Evolutionary conservation across 2,113 vertebrate genomes (phyloP).

Genomic region (Plecotus auritus): DNA sequence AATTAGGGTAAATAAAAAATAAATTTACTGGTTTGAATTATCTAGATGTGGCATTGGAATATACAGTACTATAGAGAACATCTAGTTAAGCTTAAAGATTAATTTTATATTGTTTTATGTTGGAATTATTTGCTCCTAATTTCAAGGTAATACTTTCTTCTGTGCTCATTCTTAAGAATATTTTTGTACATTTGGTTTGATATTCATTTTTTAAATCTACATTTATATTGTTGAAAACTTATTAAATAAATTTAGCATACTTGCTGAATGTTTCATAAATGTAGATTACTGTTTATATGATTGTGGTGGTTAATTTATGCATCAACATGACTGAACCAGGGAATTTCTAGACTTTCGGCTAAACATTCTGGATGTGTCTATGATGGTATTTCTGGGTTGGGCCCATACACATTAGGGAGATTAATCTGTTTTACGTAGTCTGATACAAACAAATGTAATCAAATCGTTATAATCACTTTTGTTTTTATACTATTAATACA

Average conservation of each 20-base stretch:
- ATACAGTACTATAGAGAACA: neutral
- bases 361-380: neutral
- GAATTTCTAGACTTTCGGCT: neutral
- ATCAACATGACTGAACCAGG: neutral
- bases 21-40: neutral
- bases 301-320: neutral
- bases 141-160: neutral
- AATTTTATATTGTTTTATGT: slow-evolving; percentile 5
- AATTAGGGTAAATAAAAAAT: neutral
- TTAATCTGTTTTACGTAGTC: neutral
- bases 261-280: neutral
- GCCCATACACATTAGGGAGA: neutral
- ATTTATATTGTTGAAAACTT: neutral
- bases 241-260: neutral
- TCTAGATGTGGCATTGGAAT: neutral
- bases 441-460: neutral
- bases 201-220: neutral
- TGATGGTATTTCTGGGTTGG: neutral
- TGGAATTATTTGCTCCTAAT: neutral
- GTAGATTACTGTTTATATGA: neutral
- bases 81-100: neutral
- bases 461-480: neutral
- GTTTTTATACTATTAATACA: neutral
- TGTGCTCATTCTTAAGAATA: neutral
- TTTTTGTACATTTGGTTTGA: neutral